phyloP scores from a whole-genome alignment of 2,797 vertebrate genomes.

The Enteromius unitaeniatus region DNA sequence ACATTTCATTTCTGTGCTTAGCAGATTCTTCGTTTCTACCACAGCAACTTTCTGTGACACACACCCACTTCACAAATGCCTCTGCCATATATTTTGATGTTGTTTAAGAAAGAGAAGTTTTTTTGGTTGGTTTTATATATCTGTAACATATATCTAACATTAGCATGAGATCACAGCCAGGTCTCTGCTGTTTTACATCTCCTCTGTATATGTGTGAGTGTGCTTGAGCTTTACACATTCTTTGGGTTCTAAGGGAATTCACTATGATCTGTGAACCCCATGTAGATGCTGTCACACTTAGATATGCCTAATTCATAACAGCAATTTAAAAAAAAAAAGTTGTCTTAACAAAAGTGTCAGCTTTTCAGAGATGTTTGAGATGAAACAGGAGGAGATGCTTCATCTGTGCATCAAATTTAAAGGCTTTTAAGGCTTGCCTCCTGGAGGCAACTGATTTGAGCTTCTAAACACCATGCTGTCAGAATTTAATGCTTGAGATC shows the following conservation, averaged over 20 bases:
- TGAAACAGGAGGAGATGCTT: slow-evolving; percentile 30
- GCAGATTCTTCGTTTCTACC: neutral
- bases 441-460: slow-evolving; percentile 29
- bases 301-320: slow-evolving; percentile 37
- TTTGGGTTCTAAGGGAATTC: slow-evolving; percentile 27
- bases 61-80: slow-evolving; percentile 18
- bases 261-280: neutral
- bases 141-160: neutral
- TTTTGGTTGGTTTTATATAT: neutral
- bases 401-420: slow-evolving; percentile 32
- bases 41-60: slow-evolving; percentile 29
- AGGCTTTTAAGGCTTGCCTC: slow-evolving; percentile 19
- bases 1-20: neutral
- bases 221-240: neutral
- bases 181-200: neutral
- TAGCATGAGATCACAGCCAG: slow-evolving; percentile 31
- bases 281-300: slow-evolving; percentile 30
- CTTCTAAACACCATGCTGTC: slow-evolving; percentile 37
- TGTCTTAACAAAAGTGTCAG: slow-evolving; percentile 27
- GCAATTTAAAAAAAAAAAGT: slow-evolving; percentile 1
- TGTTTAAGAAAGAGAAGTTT: neutral
- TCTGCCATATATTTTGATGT: slow-evolving; percentile 5
- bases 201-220: slow-evolving; percentile 2
- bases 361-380: slow-evolving; percentile 19
- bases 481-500: slow-evolving; percentile 6